These are phyloP conservation scores for Psettodes erumei DNA, from an alignment of 2,113 vertebrate genomes.

Conservation along the genomic window DNA sequence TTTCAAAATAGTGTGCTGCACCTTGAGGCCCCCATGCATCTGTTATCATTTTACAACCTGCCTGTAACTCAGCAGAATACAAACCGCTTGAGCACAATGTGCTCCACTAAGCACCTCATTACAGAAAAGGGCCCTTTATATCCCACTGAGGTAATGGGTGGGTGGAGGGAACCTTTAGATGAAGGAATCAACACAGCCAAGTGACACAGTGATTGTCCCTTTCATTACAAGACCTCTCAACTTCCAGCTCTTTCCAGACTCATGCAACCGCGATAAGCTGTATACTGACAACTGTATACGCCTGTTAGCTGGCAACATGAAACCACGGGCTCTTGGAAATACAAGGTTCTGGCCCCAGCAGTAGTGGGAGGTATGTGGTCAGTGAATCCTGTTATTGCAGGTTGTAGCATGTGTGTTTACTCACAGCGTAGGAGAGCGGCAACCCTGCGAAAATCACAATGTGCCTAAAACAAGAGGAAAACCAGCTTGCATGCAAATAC, in stretches of 20 bases:
- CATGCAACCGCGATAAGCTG: neutral
- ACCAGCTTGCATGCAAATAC: conserved; percentile 18
- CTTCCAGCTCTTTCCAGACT: conserved; percentile 15
- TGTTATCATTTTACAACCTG: conserved; percentile 76
- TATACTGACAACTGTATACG: neutral
- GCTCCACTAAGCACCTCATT: conserved; percentile 68
- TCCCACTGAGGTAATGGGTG: conserved; percentile 57
- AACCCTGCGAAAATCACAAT: conserved; percentile 24
- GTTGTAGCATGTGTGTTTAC: conserved; percentile 42
- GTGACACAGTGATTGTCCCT: conserved; percentile 23
- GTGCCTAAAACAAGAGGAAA: conserved; percentile 18
- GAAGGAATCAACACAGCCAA: conserved; percentile 35
- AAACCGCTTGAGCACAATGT: conserved; percentile 62
- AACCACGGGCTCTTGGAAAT: neutral
- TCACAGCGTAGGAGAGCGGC: conserved; percentile 16
- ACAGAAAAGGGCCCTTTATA: conserved; percentile 54
- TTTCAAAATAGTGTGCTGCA: conserved; percentile 54
- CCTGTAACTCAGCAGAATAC: conserved; percentile 58
- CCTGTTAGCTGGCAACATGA: neutral
- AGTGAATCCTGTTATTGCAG: conserved; percentile 41
- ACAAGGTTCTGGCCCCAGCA: neutral
- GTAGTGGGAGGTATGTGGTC: conserved; percentile 30
- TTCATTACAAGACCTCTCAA: conserved; percentile 13
- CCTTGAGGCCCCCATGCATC: conserved; percentile 62
- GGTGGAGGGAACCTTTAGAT: conserved; percentile 42